Evolutionary conservation across 2,888 invertebrate species (phyloP).

Genomic region (Eueremaeus valkanovi): DNA sequence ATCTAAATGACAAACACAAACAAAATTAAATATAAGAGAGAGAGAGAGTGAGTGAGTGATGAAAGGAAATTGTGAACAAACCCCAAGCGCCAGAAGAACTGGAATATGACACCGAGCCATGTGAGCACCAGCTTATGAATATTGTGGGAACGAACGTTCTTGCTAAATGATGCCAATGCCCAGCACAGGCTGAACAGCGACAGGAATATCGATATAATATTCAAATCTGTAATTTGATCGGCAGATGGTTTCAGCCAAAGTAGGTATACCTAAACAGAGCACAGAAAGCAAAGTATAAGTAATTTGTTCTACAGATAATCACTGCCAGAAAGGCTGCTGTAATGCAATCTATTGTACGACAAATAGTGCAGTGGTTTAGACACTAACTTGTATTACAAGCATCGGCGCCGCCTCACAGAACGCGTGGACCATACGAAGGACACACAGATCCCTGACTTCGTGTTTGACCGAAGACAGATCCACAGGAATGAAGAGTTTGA

Average conservation of each 20-base stretch:
- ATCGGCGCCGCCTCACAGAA: constrained; percentile 85
- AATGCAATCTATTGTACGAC: too few species aligned
- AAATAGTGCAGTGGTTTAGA: background rate
- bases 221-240: constrained; percentile 66
- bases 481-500: constrained; percentile 75
- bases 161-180: constrained; percentile 84
- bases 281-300: background rate
- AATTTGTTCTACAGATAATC: background rate
- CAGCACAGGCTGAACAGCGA: constrained; percentile 82
- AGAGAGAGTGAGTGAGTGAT: background rate
- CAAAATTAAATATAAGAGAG: background rate
- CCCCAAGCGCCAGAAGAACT: constrained; percentile 74
- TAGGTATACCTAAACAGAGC: constrained; percentile 64
- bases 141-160: constrained; percentile 74
- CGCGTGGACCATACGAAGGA: constrained; percentile 76
- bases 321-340: too few species aligned
- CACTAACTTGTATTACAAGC: constrained; percentile 60
- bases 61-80: background rate
- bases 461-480: constrained; percentile 75
- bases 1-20: background rate
- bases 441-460: constrained; percentile 66
- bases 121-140: constrained; percentile 76
- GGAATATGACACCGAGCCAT: constrained; percentile 75
- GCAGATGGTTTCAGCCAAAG: constrained; percentile 57
- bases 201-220: constrained; percentile 72